Base-by-base conservation (phyloP, 2,888 invertebrate species). In the Hydroisotoma schaefferi region DNA sequence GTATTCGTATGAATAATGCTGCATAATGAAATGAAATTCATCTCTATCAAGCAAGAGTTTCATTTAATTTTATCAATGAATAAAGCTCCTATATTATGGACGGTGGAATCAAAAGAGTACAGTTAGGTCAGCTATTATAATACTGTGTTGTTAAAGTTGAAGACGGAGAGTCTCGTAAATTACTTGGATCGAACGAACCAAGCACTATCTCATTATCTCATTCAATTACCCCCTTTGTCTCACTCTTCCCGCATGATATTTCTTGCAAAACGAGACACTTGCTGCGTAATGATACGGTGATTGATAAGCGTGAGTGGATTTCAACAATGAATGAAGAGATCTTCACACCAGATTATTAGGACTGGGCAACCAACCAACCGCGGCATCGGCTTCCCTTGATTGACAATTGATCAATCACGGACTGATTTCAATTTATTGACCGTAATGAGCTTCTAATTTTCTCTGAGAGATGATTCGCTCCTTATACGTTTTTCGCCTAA, bases 141-240 rank as follows among this genome's bases (percentile, higher is more conserved):
- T 25, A 33, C 8, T 33, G 33, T 33, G 15, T 8, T 33, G 33
- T 33, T 8, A 10, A 28, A 49, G 20, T 26, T 12, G 25, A 53
- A 53, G 53, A 53, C 53, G 43, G 43, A 40, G n/a, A 37, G 25
- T 40, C 26, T 26, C 43, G 26, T 27, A 53, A 53, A 53, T 53
- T 53, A 23, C 33, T 33, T n/a, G n/a, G n/a, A n/a, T n/a, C n/a
- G n/a, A n/a, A n/a, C n/a, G n/a, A n/a, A n/a, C n/a, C 53, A 46
- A 47, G 27, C 54, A 59, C 54, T 54, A 54, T 59, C 59, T 59
- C 59, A 59, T 59, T 59, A 59, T 59, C 47, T 47, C 59, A 59
- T 59, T 59, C 59, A 59, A 59, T 59, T 59, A 59, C 53, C 28
- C 48, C 38, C 40, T 53, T 53, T 53, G 53, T 53, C 53, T 53